phyloP scores from a whole-genome alignment of 2,797 vertebrate species.

The Gymnocypris eckloni region DNA sequence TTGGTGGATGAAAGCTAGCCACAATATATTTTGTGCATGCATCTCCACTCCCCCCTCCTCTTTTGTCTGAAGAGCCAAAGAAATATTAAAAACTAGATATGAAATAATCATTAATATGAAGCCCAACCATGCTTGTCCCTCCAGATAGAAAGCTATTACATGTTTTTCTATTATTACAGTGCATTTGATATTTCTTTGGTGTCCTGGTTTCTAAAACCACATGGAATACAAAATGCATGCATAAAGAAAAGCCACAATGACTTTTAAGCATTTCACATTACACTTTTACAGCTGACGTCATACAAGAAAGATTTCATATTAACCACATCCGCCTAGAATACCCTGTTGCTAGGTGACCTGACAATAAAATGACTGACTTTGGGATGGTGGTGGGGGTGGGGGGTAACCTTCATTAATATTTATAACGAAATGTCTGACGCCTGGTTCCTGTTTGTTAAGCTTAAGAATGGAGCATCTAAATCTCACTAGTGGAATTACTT shows the following conservation, averaged over 20 bases:
- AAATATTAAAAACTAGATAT: slow-evolving; percentile 24
- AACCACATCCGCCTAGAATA: slow-evolving; percentile 13
- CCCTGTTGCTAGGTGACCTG: slow-evolving; percentile 60
- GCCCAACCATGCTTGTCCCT: background rate
- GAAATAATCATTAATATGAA: slow-evolving; percentile 23
- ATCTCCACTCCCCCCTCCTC: background rate
- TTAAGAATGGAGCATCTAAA: slow-evolving; percentile 6
- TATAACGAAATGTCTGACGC: background rate
- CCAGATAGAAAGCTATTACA: slow-evolving; percentile 2
- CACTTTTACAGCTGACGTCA: slow-evolving; percentile 2
- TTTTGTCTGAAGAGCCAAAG: slow-evolving; percentile 10
- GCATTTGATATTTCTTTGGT: background rate
- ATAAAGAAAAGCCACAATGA: background rate
- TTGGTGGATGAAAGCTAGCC: background rate
- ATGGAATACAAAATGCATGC: background rate
- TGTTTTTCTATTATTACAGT: background rate
- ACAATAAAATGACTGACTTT: slow-evolving; percentile 45
- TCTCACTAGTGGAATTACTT: slow-evolving; percentile 6
- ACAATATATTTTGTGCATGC: background rate
- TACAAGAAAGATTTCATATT: background rate
- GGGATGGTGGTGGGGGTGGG: background rate
- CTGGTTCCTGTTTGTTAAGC: slow-evolving; percentile 5
- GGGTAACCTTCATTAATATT: slow-evolving; percentile 51
- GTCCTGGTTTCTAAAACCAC: slow-evolving; percentile 1
- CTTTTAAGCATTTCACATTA: background rate